Base-by-base conservation (phyloP, 2,797 vertebrate species). In the Potorous gilbertii region DNA sequence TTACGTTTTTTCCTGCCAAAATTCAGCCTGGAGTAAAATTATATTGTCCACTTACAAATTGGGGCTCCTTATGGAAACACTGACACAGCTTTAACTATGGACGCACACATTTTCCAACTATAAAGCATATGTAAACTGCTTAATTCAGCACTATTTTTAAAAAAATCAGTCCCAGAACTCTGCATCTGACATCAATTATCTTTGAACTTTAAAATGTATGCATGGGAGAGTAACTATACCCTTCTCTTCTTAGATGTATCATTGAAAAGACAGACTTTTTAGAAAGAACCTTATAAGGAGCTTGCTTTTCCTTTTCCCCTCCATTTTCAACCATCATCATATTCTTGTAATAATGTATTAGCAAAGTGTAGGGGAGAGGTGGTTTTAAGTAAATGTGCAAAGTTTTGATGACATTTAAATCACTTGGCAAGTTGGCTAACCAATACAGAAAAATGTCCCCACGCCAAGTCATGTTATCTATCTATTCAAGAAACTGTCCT, bases 61-160 rank as follows among this genome's bases (percentile, higher is more conserved):
- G 46, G 95, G 96, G 97, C 96, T 98, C 98, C 96, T 97, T 98
- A 96, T 98, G 98, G 98, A 98, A 99, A 98, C 0, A 97, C 96
- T 98, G 98, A 98, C 98, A 96, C 46, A 89, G 97, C 52, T 96
- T 0, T 97, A 96, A 97, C 97, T 97, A 91, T 96, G 94, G 94
- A 94, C 97, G 98, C 98, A 98, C 92, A 98, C 96, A 97, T 98
- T 98, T 97, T 98, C 96, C 98, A 98, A 92, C 97, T 97, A 95
- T 96, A 98, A 98, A 98, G 97, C 97, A 97, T 74, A 56, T 87
- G 50, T 31, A 94, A 92, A 95, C 97, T 97, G 96, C 96, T 98
- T 97, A 96, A 97, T 91, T 98, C 96, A 98, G 98, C 96, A 96
- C 95, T 96, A 96, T 94, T 98, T 98, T 93, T 24, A 3, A 6